Base-by-base conservation (phyloP, 2,797 vertebrate species). In the Ciconia nigra region DNA sequence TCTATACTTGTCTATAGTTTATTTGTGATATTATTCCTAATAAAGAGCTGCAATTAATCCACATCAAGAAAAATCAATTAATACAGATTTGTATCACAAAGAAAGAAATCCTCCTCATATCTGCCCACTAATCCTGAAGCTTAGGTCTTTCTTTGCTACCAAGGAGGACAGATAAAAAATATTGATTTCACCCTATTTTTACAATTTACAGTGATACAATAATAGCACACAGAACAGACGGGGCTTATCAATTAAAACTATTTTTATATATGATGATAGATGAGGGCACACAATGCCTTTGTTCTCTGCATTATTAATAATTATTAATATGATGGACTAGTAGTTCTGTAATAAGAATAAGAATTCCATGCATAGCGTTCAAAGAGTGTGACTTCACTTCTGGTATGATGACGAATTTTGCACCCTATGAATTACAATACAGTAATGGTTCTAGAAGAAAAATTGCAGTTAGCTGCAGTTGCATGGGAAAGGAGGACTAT, bases 1-100 rank as follows among this genome's bases (percentile, higher is more conserved):
- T 96, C 95, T 95, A 97, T 97, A 97, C 54, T 78, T 51, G 87
- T 54, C 95, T 83, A 95, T 90, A 97, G 84, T 95, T 94, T 92
- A 97, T 97, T 96, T 93, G 89, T 90, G 87, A 96, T 98, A 97
- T 97, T 97, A 96, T 97, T 97, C 93, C 95, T 81, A 96, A 96
- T 97, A 97, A 97, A 97, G 87, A 96, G 93, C 93, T 87, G 97
- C 97, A 97, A 97, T 98, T 98, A 97, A 97, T 97, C 97, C 97
- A 98, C 96, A 97, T 96, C 92, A 96, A 97, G 83, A 95, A 96
- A 96, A 98, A 98, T 98, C 97, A 97, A 98, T 98, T 97, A 97
- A 98, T 98, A 97, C 94, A 84, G 95, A 98, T 98, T 97, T 97
- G 97, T 98, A 94, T 89, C 81, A 93, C 91, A 98, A 98, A 98